Percentiles rank a stretch among this genome's conserved stretches.
Evolutionary conservation across 1,140 invertebrate genomes (phyloP).

Genomic region (Dolichoris vasculosae): DNA sequence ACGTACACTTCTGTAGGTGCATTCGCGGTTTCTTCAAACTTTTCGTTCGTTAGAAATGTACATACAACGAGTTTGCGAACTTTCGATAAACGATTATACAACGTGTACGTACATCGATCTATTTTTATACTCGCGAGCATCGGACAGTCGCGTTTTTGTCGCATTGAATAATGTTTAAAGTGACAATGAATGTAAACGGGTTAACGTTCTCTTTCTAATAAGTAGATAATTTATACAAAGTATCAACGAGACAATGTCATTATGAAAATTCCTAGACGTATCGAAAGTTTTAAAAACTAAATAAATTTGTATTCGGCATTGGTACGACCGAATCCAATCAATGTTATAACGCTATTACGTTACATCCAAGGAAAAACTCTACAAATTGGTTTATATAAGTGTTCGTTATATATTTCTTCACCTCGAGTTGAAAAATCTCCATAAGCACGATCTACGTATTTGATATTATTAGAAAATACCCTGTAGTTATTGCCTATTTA

Average conservation of each 20-base stretch:
- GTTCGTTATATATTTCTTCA: background rate
- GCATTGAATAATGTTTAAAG: background rate
- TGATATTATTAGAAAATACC: background rate
- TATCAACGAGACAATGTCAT: background rate
- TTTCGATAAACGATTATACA: background rate
- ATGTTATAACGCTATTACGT: too few species aligned
- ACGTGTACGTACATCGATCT: background rate
- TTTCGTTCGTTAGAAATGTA: background rate
- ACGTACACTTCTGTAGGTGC: background rate
- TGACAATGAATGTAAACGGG: background rate
- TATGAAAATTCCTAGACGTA: background rate
- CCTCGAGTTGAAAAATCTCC: background rate
- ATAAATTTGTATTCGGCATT: too few species aligned
- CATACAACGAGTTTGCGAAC: background rate
- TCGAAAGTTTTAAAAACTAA: background rate
- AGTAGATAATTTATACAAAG: background rate
- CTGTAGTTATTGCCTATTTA: too few species aligned
- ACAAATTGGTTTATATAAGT: too few species aligned
- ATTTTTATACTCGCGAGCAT: background rate
- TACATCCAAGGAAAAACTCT: too few species aligned
- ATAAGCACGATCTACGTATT: background rate
- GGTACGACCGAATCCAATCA: too few species aligned
- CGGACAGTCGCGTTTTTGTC: background rate
- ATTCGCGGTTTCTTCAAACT: background rate
- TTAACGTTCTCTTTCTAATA: background rate